Conservation (phyloP, 2,888 invertebrate genomes). For the Torymus auratus region DNA sequence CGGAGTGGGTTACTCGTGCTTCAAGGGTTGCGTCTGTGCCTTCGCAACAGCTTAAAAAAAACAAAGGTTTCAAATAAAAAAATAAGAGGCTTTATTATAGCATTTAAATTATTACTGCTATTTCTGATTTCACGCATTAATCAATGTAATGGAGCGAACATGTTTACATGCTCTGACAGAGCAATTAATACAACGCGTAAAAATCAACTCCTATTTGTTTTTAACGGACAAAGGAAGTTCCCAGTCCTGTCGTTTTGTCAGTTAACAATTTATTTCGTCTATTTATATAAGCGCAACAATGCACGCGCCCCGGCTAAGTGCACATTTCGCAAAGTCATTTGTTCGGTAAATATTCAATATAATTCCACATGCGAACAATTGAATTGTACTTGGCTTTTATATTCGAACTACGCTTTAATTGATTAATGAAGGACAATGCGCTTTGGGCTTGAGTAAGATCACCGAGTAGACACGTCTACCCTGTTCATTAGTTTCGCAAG, state of each 20-base stretch:
- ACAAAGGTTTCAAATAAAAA: no score
- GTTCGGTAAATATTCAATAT: conserved; percentile 6
- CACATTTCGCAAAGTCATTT: conserved; percentile 13
- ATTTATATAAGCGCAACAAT: not conserved
- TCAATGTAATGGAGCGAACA: no score
- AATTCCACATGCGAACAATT: conserved; percentile 14
- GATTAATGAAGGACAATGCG: conserved; percentile 32
- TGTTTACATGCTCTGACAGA: not conserved
- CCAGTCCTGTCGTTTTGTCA: not conserved
- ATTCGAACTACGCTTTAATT: conserved; percentile 25
- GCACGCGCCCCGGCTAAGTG: not conserved
- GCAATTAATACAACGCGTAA: no score
- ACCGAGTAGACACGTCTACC: not conserved
- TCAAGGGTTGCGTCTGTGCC: no score
- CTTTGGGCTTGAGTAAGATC: conserved; percentile 25
- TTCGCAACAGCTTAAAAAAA: no score
- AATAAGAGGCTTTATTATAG: no score
- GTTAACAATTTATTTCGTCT: conserved; percentile 1
- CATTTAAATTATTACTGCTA: not conserved
- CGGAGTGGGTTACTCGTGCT: no score
- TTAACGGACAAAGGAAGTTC: not conserved
- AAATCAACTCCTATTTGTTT: no score
- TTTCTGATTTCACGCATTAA: no score
- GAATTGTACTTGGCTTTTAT: conserved; percentile 2
- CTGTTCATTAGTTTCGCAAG: conserved; percentile 19